phyloP scores from a whole-genome alignment of 1,140 invertebrate species.

The Drosophila triauraria region DNA sequence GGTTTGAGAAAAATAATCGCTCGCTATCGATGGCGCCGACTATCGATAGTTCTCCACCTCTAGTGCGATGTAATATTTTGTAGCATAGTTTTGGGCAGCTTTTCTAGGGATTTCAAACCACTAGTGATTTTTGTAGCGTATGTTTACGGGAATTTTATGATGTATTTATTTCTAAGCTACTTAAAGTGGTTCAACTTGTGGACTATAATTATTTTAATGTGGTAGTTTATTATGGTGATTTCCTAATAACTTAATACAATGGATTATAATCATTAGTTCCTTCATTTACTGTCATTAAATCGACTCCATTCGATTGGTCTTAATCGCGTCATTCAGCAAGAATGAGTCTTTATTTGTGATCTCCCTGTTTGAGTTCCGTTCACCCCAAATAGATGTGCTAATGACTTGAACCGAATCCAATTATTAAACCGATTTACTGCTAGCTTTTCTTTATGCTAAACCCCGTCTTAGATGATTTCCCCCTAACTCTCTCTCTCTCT shows the following conservation, averaged over 20 bases:
- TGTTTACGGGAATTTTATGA: not conserved
- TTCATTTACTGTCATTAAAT: not conserved
- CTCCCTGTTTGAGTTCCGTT: conserved; percentile 22
- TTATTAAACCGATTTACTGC: conserved; percentile 47
- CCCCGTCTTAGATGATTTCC: conserved; percentile 34
- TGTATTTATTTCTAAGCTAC: not conserved
- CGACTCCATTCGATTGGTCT: not conserved
- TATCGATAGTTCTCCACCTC: too few relatives aligned
- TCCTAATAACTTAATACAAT: not conserved
- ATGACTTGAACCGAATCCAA: conserved; percentile 49
- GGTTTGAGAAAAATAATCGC: too few relatives aligned
- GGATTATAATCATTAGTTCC: conserved; percentile 10
- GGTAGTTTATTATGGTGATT: conserved; percentile 19
- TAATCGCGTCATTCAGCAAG: conserved; percentile 21
- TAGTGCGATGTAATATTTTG: too few relatives aligned
- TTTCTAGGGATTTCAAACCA: too few relatives aligned
- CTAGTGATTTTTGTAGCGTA: too few relatives aligned
- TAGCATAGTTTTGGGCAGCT: too few relatives aligned
- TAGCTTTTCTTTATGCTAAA: conserved; percentile 48
- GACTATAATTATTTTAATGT: conserved; percentile 1
- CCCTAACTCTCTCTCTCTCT: conserved; percentile 28
- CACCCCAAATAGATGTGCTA: conserved; percentile 49
- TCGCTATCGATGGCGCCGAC: too few relatives aligned
- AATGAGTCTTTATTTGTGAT: conserved; percentile 33
- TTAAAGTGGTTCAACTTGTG: not conserved